A percentile compares a stretch with the other conserved stretches of the same genome.
Evolutionary conservation across 2,113 vertebrate species (phyloP).

Genomic region (Neodon shergylaensis): DNA sequence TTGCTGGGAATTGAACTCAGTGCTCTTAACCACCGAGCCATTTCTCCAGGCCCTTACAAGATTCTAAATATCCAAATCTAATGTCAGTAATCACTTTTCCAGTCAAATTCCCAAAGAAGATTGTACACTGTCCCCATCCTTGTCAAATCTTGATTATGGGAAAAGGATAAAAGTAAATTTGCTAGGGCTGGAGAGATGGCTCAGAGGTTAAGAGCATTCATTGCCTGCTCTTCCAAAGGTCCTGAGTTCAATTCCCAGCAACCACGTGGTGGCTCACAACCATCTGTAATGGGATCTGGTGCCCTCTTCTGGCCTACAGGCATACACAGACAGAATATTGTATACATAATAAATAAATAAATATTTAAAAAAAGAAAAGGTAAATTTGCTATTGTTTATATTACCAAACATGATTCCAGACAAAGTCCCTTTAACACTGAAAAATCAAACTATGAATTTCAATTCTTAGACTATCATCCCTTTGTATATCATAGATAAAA

Average conservation of each 20-base stretch:
- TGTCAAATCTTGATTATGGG: background rate
- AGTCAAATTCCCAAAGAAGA: background rate
- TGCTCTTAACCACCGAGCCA: background rate
- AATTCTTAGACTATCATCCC: conserved; percentile 31
- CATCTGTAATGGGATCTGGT: too few relatives aligned
- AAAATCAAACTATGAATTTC: background rate
- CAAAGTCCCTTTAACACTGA: background rate
- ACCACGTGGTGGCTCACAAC: too few relatives aligned
- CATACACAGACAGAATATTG: too few relatives aligned
- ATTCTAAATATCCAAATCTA: conserved; percentile 32
- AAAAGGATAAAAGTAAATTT: background rate
- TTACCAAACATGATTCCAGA: conserved; percentile 15
- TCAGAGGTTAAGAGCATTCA: too few relatives aligned
- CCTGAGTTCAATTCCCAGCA: too few relatives aligned
- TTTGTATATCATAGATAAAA: background rate
- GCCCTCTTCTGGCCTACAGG: too few relatives aligned
- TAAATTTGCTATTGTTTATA: conserved; percentile 15
- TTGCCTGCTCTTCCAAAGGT: too few relatives aligned
- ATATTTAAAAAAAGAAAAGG: background rate
- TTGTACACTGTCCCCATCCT: background rate
- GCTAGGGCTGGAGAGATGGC: background rate
- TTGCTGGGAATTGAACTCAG: too few relatives aligned
- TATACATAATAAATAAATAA: too few relatives aligned
- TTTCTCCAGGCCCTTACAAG: background rate
- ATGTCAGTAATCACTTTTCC: background rate